Evolutionary conservation across 1,140 invertebrate species (phyloP).

Genomic region (Drosophila auraria): DNA sequence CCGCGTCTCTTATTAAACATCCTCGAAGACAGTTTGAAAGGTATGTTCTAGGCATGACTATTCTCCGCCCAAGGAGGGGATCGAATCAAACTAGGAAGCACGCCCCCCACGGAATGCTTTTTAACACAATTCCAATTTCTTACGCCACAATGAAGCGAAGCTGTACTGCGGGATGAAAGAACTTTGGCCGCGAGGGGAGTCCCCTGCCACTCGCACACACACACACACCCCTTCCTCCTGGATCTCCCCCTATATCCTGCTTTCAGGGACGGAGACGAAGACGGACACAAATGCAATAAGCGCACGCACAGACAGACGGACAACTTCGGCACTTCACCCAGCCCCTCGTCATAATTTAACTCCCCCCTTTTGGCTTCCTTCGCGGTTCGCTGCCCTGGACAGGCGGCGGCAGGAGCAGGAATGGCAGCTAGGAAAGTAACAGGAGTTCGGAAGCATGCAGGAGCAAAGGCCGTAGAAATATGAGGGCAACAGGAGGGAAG

Average conservation of each 20-base stretch:
- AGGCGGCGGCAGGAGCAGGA: constrained; percentile 1
- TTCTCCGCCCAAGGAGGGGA: constrained; percentile 3
- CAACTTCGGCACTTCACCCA: constrained; percentile 14
- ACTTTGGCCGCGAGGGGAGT: constrained; percentile 18
- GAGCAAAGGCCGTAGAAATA: not conserved
- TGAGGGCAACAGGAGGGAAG: not conserved
- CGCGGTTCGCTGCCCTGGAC: constrained; percentile 30
- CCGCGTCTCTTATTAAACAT: constrained; percentile 57
- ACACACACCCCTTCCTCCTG: not conserved
- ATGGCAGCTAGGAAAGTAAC: constrained; percentile 14
- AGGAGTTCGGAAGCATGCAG: constrained; percentile 8
- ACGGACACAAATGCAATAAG: constrained; percentile 71
- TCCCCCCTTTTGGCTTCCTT: constrained; percentile 34
- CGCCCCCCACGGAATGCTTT: constrained; percentile 60
- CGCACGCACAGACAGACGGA: constrained; percentile 61
- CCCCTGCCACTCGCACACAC: constrained; percentile 15
- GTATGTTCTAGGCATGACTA: constrained; percentile 4
- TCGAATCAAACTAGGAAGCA: constrained; percentile 52
- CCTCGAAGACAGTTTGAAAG: constrained; percentile 42
- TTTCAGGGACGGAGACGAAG: constrained; percentile 16
- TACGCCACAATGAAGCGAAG: constrained; percentile 43
- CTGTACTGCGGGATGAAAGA: constrained; percentile 53
- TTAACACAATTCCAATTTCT: constrained; percentile 65
- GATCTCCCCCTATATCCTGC: constrained; percentile 4
- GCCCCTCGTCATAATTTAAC: constrained; percentile 30